Conservation (phyloP, 1,140 invertebrate species). For the Tetramorium alpestre region DNA sequence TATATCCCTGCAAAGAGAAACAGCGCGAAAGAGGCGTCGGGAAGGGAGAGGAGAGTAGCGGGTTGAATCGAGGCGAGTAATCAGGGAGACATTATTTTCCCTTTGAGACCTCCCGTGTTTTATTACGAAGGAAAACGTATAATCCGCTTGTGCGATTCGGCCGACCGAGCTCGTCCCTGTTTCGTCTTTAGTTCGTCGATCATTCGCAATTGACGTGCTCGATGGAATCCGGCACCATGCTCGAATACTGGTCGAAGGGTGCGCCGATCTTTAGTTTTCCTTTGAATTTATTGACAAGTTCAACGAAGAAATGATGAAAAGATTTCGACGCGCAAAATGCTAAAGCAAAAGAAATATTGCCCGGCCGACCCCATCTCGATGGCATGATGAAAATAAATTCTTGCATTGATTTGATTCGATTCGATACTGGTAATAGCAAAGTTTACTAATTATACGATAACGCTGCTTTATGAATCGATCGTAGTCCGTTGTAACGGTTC, state of each 20-base stretch:
- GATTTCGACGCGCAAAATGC: conserved; percentile 10
- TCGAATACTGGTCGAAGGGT: conserved; percentile 48
- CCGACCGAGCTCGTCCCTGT: conserved; percentile 62
- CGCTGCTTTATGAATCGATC: conserved; percentile 52
- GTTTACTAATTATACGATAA: conserved; percentile 69
- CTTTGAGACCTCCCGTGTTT: conserved; percentile 84
- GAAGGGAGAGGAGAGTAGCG: conserved; percentile 72
- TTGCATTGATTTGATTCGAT: conserved; percentile 14
- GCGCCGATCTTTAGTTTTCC: conserved; percentile 50
- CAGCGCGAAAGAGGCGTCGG: conserved; percentile 69
- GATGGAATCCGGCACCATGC: conserved; percentile 60
- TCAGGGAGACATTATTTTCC: conserved; percentile 86
- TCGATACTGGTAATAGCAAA: conserved; percentile 4
- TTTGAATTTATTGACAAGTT: conserved; percentile 36
- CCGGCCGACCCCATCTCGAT: background rate
- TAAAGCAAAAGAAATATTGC: background rate
- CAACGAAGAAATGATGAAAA: conserved; percentile 32
- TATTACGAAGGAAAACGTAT: conserved; percentile 83
- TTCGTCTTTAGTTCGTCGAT: conserved; percentile 70
- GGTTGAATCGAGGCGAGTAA: conserved; percentile 85
- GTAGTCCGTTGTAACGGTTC: conserved; percentile 53
- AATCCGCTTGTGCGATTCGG: conserved; percentile 77
- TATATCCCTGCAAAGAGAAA: conserved; percentile 63
- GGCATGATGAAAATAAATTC: conserved; percentile 3
- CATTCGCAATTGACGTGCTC: conserved; percentile 77